Evolutionary conservation across 2,797 vertebrate genomes (phyloP).

Genomic region (Enteromius trimaculatus): DNA sequence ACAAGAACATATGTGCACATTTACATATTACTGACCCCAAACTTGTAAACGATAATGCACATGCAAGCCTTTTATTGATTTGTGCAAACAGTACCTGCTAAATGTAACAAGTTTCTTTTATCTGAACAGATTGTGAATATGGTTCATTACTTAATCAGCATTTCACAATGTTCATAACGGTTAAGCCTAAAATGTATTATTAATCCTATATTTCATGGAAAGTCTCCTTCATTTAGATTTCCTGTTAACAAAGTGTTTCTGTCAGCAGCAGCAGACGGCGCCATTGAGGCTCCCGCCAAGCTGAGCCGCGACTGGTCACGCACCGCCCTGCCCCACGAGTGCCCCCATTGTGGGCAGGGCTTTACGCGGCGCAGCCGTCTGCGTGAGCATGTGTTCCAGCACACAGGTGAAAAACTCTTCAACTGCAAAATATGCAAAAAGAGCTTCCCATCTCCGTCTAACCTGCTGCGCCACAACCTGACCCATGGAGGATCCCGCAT

Average conservation of each 20-base stretch:
- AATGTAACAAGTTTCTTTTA: neutral
- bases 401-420: constrained; percentile 91
- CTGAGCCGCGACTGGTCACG: constrained; percentile 76
- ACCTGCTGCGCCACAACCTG: constrained; percentile 88
- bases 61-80: neutral
- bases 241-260: constrained; percentile 12
- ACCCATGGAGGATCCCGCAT: constrained; percentile 86
- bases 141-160: neutral
- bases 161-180: neutral
- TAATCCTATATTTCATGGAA: neutral
- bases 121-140: constrained; percentile 10
- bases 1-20: neutral
- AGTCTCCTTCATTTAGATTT: constrained; percentile 1
- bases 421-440: constrained; percentile 87
- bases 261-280: constrained; percentile 45
- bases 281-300: constrained; percentile 74
- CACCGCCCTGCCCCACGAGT: constrained; percentile 78
- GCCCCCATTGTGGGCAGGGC: constrained; percentile 87
- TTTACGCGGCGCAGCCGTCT: constrained; percentile 91
- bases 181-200: neutral
- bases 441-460: constrained; percentile 88
- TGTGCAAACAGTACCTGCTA: neutral
- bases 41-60: neutral
- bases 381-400: constrained; percentile 88
- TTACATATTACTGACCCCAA: neutral